Conservation (phyloP, 1,140 invertebrate genomes). For the Drosophila bocqueti region DNA sequence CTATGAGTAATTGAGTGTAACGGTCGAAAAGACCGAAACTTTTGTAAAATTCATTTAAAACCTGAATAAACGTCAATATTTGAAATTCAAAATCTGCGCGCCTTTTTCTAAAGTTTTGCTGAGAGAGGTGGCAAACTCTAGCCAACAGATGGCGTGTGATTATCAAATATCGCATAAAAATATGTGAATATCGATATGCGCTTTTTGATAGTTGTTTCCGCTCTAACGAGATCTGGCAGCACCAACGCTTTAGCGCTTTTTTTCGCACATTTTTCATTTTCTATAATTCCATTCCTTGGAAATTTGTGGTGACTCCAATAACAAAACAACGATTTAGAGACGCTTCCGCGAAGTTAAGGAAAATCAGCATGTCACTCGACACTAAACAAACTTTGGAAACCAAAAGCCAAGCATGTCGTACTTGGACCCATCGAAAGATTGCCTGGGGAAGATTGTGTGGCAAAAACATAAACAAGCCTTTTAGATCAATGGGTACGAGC, state of each 20-base stretch:
- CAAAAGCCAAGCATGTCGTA: conserved; percentile 69
- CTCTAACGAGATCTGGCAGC: background rate
- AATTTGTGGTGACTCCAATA: background rate
- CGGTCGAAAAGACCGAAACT: conserved; percentile 35
- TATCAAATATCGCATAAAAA: background rate
- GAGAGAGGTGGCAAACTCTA: background rate
- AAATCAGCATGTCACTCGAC: conserved; percentile 62
- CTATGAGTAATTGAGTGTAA: conserved; percentile 43
- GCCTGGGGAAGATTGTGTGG: conserved; percentile 78
- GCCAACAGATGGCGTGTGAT: background rate
- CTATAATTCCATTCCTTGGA: background rate
- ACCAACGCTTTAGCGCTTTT: background rate
- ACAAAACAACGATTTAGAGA: conserved; percentile 38
- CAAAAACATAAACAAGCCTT: conserved; percentile 62
- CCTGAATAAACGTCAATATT: conserved; percentile 70
- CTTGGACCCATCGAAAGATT: conserved; percentile 71
- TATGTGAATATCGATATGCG: too few relatives aligned
- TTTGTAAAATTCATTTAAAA: conserved; percentile 73
- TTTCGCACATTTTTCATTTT: too few relatives aligned
- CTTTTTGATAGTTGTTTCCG: background rate
- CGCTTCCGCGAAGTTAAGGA: conserved; percentile 17
- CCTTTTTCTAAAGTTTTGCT: too few relatives aligned
- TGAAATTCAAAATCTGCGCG: conserved; percentile 56
- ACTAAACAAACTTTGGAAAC: conserved; percentile 59
- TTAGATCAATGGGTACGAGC: conserved; percentile 75